These are phyloP conservation scores for Tortricodes alternella DNA, from an alignment of 2,888 invertebrate species.

Conservation along the genomic window DNA sequence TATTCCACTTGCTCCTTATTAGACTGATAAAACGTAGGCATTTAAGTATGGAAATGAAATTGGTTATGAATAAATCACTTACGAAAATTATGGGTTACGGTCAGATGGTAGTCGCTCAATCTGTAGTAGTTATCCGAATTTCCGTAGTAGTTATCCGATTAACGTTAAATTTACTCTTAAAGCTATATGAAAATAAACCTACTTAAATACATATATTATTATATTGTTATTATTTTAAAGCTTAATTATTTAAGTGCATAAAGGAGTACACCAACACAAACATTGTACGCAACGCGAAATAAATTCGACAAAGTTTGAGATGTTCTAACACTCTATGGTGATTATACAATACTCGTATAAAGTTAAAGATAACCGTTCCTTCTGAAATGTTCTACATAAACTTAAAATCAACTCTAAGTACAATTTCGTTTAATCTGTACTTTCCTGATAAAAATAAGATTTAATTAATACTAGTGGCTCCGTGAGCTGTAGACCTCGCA, in stretches of 20 bases:
- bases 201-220: background rate
- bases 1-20: slow-evolving; percentile 43
- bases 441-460: background rate
- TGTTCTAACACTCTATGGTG: slow-evolving; percentile 49
- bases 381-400: background rate
- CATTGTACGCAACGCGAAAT: slow-evolving; percentile 43
- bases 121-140: no score
- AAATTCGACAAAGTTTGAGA: slow-evolving; percentile 51
- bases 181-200: no score
- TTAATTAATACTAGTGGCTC: no score
- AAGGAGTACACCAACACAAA: slow-evolving; percentile 9
- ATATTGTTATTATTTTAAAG: background rate
- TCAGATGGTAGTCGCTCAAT: no score
- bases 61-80: no score
- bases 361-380: slow-evolving; percentile 51
- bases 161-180: no score
- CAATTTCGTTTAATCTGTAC: background rate
- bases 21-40: background rate
- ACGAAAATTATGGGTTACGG: no score
- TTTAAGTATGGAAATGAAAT: background rate
- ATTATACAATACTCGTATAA: slow-evolving; percentile 47
- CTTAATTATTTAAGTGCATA: background rate
- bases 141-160: no score
- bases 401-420: slow-evolving; percentile 1
- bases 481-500: no score